A percentile compares a stretch with the other conserved stretches of the same genome.
phyloP scores from a whole-genome alignment of 2,888 invertebrate species.

The Microdon myrmicae region DNA sequence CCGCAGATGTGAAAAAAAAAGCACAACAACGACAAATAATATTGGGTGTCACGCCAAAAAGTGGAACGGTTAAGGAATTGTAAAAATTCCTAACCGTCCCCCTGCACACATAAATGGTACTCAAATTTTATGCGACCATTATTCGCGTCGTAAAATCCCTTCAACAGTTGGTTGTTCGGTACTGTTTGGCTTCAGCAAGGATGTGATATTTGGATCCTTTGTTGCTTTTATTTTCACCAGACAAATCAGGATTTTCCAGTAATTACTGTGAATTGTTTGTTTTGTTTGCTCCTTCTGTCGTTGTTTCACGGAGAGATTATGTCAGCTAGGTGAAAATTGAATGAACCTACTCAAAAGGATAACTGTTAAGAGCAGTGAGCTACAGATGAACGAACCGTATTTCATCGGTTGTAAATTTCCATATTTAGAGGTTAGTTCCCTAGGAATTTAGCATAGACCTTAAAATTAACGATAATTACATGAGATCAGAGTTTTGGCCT shows the following conservation, averaged over 20 bases:
- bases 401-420: constrained; percentile 38
- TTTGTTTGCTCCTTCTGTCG: constrained; percentile 9
- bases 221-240: constrained; percentile 54
- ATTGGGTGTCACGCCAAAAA: constrained; percentile 34
- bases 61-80: constrained; percentile 48
- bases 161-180: constrained; percentile 62
- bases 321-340: constrained; percentile 47
- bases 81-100: constrained; percentile 39
- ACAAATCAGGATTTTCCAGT: constrained; percentile 56
- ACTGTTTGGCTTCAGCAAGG: constrained; percentile 1
- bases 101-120: constrained; percentile 56
- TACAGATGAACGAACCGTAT: background rate
- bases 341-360: constrained; percentile 25
- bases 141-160: constrained; percentile 64
- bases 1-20: constrained; percentile 4
- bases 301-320: constrained; percentile 38
- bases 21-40: no score
- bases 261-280: constrained; percentile 53
- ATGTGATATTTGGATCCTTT: constrained; percentile 23
- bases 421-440: constrained; percentile 15
- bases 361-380: constrained; percentile 6
- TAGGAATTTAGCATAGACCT: no score
- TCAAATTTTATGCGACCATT: constrained; percentile 66
- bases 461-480: no score
- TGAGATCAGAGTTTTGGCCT: no score